phyloP scores from a whole-genome alignment of 2,888 invertebrate species.

The Chouioia cunea region DNA sequence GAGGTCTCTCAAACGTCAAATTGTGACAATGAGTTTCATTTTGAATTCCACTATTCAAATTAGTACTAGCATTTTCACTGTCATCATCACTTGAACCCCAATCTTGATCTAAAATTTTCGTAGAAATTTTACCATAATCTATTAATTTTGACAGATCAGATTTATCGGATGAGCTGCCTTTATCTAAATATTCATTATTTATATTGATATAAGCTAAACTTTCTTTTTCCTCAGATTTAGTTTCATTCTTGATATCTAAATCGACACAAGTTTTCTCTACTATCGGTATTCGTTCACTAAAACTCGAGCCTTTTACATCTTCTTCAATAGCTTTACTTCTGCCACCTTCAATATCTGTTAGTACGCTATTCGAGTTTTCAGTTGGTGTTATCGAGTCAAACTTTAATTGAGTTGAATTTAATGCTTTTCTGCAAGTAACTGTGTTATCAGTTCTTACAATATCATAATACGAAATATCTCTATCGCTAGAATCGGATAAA shows the following conservation, averaged over 20 bases:
- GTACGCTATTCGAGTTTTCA: slow-evolving; percentile 64
- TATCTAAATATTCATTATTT: slow-evolving; percentile 14
- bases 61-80: slow-evolving; percentile 69
- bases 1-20: slow-evolving; percentile 62
- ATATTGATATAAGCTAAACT: neutral
- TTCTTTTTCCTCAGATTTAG: neutral
- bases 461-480: slow-evolving; percentile 65
- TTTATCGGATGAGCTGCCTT: neutral
- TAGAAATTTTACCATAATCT: slow-evolving; percentile 49
- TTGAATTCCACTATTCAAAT: slow-evolving; percentile 67
- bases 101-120: slow-evolving; percentile 65
- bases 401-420: slow-evolving; percentile 58
- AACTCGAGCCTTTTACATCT: neutral
- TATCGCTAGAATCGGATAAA: slow-evolving; percentile 64
- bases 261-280: neutral
- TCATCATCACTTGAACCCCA: slow-evolving; percentile 67
- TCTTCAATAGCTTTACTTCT: neutral
- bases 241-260: neutral
- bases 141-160: neutral
- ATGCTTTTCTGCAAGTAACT: slow-evolving; percentile 51
- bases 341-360: slow-evolving; percentile 61
- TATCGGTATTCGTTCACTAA: neutral
- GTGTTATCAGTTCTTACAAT: slow-evolving; percentile 66
- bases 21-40: slow-evolving; percentile 52
- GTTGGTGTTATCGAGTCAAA: slow-evolving; percentile 64